Evolutionary conservation across 2,888 invertebrate species (phyloP).

Genomic region (Lamellibrachia satsuma): DNA sequence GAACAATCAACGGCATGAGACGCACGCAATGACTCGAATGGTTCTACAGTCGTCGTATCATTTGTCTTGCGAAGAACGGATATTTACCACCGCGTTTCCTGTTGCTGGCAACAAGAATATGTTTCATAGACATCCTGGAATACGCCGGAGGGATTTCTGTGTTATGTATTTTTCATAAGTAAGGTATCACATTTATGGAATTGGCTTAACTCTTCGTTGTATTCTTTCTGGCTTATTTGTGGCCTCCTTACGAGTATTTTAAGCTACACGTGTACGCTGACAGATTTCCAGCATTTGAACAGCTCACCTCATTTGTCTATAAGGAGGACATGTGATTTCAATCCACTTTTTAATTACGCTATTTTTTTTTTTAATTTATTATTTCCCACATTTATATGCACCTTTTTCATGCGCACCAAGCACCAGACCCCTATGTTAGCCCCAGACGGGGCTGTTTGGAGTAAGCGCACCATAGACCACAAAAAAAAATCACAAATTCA

Average conservation of each 20-base stretch:
- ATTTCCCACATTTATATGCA: no score
- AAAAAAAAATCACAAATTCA: neutral
- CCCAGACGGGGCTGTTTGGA: no score
- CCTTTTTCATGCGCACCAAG: no score
- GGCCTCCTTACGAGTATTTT: neutral
- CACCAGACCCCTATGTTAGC: no score
- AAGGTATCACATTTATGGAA: neutral
- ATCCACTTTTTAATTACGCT: no score
- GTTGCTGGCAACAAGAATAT: neutral
- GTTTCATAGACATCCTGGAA: neutral
- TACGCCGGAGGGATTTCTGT: neutral
- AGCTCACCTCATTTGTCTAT: neutral
- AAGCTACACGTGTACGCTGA: neutral
- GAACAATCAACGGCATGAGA: neutral
- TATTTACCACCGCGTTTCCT: neutral
- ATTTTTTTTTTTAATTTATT: no score
- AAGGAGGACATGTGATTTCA: no score
- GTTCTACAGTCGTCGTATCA: neutral
- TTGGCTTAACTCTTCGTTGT: neutral
- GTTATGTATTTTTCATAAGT: neutral
- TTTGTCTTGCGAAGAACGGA: neutral
- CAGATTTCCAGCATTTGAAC: neutral
- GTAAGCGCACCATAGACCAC: no score
- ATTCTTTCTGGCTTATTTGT: neutral
- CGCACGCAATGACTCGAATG: neutral